A percentile compares a stretch with the other conserved stretches of the same genome.
Conservation (phyloP, 2,888 invertebrate genomes). For the Stenodera caucasica region DNA sequence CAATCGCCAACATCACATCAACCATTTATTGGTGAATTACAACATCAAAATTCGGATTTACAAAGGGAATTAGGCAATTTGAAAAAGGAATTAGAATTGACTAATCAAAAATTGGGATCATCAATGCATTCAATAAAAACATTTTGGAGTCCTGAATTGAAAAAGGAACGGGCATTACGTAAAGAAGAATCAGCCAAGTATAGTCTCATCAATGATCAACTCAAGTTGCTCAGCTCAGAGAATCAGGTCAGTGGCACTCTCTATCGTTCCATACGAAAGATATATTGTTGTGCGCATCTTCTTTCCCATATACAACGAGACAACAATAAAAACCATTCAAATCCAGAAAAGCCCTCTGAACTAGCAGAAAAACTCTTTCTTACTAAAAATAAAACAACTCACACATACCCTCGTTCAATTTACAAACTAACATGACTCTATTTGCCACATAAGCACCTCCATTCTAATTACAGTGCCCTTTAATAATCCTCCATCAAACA, state of each 20-base stretch:
- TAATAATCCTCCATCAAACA: neutral
- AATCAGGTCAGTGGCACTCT: slow-evolving; percentile 74
- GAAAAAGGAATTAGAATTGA: slow-evolving; percentile 92
- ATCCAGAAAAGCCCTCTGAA: no score
- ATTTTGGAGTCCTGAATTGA: slow-evolving; percentile 99
- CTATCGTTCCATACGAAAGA: neutral
- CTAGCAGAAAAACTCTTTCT: no score
- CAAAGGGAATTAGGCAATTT: slow-evolving; percentile 89
- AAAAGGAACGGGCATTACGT: slow-evolving; percentile 93
- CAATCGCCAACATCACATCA: slow-evolving; percentile 71
- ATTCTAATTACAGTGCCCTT: neutral
- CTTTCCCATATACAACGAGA: neutral
- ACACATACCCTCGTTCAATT: no score
- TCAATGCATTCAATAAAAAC: slow-evolving; percentile 99
- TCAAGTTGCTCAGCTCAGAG: slow-evolving; percentile 93
- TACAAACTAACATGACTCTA: neutral
- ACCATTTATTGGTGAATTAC: slow-evolving; percentile 75
- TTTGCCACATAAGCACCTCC: neutral
- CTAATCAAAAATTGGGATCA: slow-evolving; percentile 96
- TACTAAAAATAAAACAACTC: neutral
- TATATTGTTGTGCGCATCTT: neutral
- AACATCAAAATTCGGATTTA: slow-evolving; percentile 92
- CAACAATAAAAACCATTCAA: neutral
- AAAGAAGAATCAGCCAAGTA: slow-evolving; percentile 98
- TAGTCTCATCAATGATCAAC: slow-evolving; percentile 94